These are phyloP conservation scores for Falco rusticolus DNA, from an alignment of 2,797 vertebrate genomes.

Conservation along the genomic window DNA sequence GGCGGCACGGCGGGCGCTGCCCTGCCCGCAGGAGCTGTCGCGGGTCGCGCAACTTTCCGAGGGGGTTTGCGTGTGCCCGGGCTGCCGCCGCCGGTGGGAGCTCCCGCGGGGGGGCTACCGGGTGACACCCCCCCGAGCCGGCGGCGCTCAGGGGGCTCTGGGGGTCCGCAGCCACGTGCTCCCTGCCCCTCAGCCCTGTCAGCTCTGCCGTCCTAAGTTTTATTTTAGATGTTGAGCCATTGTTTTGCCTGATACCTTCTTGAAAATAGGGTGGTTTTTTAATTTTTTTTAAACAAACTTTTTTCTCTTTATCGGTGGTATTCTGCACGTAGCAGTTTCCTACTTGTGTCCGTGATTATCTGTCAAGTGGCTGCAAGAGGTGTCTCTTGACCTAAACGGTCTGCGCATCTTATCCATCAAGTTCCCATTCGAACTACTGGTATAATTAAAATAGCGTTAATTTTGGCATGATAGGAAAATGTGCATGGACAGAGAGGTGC, in stretches of 20 bases:
- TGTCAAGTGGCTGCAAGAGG: not conserved
- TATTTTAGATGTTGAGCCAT: not conserved
- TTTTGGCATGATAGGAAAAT: not conserved
- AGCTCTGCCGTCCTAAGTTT: not conserved
- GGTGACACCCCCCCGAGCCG: not conserved
- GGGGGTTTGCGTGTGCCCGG: not conserved
- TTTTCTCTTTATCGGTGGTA: not conserved
- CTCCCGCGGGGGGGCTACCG: not conserved
- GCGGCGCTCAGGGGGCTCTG: not conserved
- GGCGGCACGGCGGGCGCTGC: not conserved
- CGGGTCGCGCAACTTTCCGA: slow-evolving; percentile 13
- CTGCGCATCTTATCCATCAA: not conserved
- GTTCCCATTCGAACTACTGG: not conserved
- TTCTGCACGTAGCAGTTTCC: not conserved
- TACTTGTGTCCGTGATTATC: not conserved
- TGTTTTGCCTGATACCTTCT: not conserved
- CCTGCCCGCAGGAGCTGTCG: not conserved
- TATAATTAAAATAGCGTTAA: not conserved
- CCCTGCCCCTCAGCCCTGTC: fast-evolving
- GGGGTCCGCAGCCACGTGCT: fast-evolving
- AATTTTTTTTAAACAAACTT: not conserved
- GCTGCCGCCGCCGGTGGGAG: not conserved
- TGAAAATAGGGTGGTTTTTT: not conserved
- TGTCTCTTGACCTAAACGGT: not conserved
- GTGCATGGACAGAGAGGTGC: not conserved